Evolutionary conservation across 2,113 vertebrate species (phyloP).

Genomic region (Hoplias malabaricus): DNA sequence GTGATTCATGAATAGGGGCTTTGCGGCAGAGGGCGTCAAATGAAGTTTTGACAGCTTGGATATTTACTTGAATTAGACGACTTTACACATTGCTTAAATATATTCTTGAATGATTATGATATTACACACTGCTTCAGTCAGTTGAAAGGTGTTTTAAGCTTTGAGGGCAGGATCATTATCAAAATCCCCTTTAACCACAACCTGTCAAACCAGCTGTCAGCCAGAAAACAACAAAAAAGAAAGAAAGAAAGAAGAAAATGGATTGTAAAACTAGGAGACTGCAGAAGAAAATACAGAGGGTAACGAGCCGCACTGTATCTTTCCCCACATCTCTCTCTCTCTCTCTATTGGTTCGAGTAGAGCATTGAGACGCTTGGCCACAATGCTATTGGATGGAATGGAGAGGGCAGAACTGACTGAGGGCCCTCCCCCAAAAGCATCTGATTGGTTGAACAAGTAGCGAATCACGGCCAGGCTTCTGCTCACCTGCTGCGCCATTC

Average conservation of each 20-base stretch:
- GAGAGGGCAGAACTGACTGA: conserved; percentile 71
- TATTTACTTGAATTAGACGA: conserved; percentile 48
- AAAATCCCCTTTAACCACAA: conserved; percentile 37
- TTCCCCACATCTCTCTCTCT: conserved; percentile 53
- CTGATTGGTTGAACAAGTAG: conserved; percentile 64
- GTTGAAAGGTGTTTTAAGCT: conserved; percentile 56
- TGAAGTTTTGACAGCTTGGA: conserved; percentile 29
- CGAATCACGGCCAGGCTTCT: conserved; percentile 72
- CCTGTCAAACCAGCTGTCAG: conserved; percentile 43
- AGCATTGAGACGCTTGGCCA: conserved; percentile 52
- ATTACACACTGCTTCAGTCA: conserved; percentile 75
- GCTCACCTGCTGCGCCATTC: conserved; percentile 84
- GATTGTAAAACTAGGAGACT: conserved; percentile 53
- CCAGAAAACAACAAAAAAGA: conserved; percentile 49
- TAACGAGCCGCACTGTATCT: conserved; percentile 64
- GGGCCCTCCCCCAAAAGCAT: conserved; percentile 68
- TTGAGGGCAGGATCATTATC: conserved; percentile 39
- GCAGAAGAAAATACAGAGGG: conserved; percentile 70
- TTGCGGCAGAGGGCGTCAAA: conserved; percentile 25
- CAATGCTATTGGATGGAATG: conserved; percentile 67
- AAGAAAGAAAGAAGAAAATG: conserved; percentile 50
- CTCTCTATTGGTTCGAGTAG: conserved; percentile 48
- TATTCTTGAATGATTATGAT: conserved; percentile 64
- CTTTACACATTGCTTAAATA: too few species aligned
- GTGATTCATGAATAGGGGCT: conserved; percentile 23